phyloP scores from a whole-genome alignment of 2,113 vertebrate species.

The Coptodon rendalli region DNA sequence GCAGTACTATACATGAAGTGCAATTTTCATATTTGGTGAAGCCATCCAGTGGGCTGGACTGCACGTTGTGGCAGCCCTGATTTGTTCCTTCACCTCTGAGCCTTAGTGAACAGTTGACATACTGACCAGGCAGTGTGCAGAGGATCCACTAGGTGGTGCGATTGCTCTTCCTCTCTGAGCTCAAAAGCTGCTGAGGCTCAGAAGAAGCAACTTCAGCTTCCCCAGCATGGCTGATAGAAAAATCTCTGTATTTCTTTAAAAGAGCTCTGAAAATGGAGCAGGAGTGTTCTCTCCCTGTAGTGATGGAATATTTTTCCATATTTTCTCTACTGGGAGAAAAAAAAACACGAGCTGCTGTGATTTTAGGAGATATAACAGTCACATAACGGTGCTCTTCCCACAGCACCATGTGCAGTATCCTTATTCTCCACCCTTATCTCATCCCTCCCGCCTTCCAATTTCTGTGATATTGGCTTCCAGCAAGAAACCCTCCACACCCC shows the following conservation, averaged over 20 bases:
- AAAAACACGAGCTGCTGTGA: neutral
- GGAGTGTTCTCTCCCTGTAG: neutral
- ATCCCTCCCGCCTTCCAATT: neutral
- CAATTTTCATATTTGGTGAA: neutral
- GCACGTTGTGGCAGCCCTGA: neutral
- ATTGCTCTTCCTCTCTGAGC: neutral
- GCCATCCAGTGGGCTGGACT: neutral
- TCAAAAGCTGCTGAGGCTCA: neutral
- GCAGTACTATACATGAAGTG: neutral
- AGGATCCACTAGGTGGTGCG: constrained; percentile 7
- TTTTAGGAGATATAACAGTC: neutral
- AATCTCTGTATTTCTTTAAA: neutral
- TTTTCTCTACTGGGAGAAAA: neutral
- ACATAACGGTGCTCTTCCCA: neutral
- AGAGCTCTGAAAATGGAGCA: neutral
- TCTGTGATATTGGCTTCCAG: neutral
- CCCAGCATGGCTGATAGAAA: neutral
- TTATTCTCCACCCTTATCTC: neutral
- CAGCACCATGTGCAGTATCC: neutral
- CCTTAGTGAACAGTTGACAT: neutral
- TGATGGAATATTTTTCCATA: neutral
- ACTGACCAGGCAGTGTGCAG: neutral
- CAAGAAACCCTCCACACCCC: neutral
- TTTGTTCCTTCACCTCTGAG: neutral
- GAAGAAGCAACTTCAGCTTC: neutral